phyloP scores from a whole-genome alignment of 1,140 invertebrate genomes.

The Saccostrea cuccullata region DNA sequence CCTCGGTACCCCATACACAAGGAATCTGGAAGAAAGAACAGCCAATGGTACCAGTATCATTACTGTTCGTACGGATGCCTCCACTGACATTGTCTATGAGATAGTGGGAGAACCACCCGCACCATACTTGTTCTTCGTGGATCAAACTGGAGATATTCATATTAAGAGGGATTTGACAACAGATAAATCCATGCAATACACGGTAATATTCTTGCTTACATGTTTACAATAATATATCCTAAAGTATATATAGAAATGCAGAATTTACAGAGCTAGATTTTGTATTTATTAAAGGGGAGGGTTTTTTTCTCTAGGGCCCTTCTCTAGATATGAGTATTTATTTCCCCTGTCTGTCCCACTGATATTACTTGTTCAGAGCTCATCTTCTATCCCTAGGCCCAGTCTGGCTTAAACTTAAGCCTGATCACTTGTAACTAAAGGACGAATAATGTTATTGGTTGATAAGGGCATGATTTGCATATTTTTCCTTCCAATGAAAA shows the following conservation, averaged over 20 bases:
- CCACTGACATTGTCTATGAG: conserved; percentile 56
- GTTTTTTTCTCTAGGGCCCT: no score
- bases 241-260: no score
- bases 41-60: conserved; percentile 45
- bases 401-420: no score
- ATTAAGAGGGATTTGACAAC: conserved; percentile 48
- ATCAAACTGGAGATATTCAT: conserved; percentile 75
- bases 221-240: neutral
- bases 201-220: conserved; percentile 46
- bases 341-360: no score
- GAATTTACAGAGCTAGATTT: no score
- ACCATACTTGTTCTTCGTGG: conserved; percentile 56
- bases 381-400: no score
- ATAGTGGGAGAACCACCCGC: conserved; percentile 58
- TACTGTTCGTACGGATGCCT: conserved; percentile 24
- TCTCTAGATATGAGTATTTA: no score
- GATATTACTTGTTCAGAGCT: no score
- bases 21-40: conserved; percentile 49
- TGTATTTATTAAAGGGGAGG: no score
- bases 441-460: no score
- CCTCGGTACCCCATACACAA: conserved; percentile 4
- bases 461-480: no score
- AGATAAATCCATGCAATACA: conserved; percentile 56
- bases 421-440: no score
- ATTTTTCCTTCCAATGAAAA: neutral